phyloP scores from a whole-genome alignment of 1,140 invertebrate species.

The Hypothenemus hampei region DNA sequence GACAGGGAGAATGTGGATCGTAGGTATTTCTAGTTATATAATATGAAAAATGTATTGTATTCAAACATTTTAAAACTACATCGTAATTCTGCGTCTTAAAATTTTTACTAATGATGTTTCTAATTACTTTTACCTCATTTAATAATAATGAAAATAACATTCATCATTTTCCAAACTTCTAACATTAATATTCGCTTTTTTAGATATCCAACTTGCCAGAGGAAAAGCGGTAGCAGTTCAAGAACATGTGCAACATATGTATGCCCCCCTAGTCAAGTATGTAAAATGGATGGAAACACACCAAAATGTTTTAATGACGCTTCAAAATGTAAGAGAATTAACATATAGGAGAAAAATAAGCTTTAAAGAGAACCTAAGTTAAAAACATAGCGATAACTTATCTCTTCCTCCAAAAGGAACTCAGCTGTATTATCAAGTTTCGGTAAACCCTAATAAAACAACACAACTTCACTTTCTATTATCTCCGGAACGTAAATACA shows the following conservation, averaged over 20 bases:
- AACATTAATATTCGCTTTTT: constrained; percentile 8
- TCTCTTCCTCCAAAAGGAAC: not conserved
- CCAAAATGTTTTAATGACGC: constrained; percentile 40
- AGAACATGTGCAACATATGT: constrained; percentile 36
- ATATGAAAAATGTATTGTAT: no score
- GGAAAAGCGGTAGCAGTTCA: constrained; percentile 7
- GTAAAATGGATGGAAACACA: constrained; percentile 38
- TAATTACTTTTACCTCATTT: no score
- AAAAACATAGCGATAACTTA: no score
- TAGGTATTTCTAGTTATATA: constrained; percentile 34
- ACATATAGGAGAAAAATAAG: no score
- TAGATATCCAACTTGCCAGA: constrained; percentile 43
- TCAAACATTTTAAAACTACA: no score
- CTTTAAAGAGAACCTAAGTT: no score
- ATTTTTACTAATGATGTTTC: no score
- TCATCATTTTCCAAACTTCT: not conserved
- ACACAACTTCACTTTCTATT: constrained; percentile 5
- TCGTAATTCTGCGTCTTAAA: no score
- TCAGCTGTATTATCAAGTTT: not conserved
- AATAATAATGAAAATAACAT: no score
- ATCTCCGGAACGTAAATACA: constrained; percentile 5
- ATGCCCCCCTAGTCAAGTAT: constrained; percentile 40
- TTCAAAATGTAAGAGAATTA: constrained; percentile 28
- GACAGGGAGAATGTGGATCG: constrained; percentile 45
- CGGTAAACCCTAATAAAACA: constrained; percentile 1